These are phyloP conservation scores for Cartodere bifasciata DNA, from an alignment of 2,888 invertebrate species.

Conservation along the genomic window DNA sequence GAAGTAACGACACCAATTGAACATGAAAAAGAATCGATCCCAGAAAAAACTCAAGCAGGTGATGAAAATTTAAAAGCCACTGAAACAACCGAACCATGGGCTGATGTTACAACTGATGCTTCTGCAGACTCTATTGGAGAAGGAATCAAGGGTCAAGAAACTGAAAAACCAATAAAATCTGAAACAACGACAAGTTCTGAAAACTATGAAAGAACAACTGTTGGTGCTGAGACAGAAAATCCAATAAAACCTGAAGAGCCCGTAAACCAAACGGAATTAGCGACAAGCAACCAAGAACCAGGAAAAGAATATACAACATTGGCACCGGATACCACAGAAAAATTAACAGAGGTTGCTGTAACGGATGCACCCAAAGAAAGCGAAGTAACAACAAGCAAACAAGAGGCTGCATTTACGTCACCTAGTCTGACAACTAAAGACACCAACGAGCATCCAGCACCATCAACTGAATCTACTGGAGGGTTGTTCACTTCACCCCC, in stretches of 20 bases:
- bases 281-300: too few relatives aligned
- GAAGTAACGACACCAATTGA: conserved; percentile 2
- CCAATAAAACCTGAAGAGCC: background rate
- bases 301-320: too few relatives aligned
- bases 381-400: too few relatives aligned
- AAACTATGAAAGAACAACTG: conserved; percentile 2
- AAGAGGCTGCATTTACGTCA: too few relatives aligned
- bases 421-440: too few relatives aligned
- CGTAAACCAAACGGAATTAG: too few relatives aligned
- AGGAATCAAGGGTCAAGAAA: conserved; percentile 2
- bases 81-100: background rate
- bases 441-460: too few relatives aligned
- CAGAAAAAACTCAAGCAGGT: conserved; percentile 3
- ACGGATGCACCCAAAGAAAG: too few relatives aligned
- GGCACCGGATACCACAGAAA: too few relatives aligned
- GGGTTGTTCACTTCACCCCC: too few relatives aligned
- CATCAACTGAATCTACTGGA: too few relatives aligned
- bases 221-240: background rate
- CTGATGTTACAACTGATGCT: background rate
- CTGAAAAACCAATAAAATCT: background rate
- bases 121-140: background rate
- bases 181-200: conserved; percentile 4
- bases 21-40: conserved; percentile 1
- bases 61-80: background rate
- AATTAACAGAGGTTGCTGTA: too few relatives aligned